Percentiles rank a stretch among this genome's conserved stretches.
These are phyloP conservation scores for Typhlichthys eigenmanni DNA, from an alignment of 2,797 vertebrate species.

Conservation along the genomic window DNA sequence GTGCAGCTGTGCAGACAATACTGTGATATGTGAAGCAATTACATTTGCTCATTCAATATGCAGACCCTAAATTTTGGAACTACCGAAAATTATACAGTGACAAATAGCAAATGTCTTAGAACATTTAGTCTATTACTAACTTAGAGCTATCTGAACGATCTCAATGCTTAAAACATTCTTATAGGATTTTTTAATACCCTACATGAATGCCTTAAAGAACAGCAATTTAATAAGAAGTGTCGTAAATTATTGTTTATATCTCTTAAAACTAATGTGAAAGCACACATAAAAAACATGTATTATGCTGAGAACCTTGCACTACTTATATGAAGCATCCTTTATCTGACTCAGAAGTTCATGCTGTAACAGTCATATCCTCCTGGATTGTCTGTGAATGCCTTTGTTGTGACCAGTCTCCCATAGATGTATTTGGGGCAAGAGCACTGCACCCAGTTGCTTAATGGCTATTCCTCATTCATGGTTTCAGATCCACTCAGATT, in stretches of 20 bases:
- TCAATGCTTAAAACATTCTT: constrained; percentile 4
- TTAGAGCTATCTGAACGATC: constrained; percentile 37
- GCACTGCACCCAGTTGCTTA: constrained; percentile 31
- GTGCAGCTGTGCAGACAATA: neutral
- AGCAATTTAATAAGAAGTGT: too few species aligned
- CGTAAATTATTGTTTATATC: too few species aligned
- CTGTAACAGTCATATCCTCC: constrained; percentile 29
- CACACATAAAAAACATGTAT: too few species aligned
- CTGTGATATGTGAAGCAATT: neutral
- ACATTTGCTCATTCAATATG: too few species aligned
- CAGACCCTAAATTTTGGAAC: too few species aligned
- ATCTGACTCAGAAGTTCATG: constrained; percentile 7
- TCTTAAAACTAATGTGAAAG: too few species aligned
- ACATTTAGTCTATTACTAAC: constrained; percentile 30
- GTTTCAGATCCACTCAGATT: constrained; percentile 55
- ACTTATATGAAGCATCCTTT: constrained; percentile 20
- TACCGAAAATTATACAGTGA: too few species aligned
- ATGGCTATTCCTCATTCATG: constrained; percentile 55
- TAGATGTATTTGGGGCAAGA: constrained; percentile 52
- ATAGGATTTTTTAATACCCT: neutral
- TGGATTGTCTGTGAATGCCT: constrained; percentile 43
- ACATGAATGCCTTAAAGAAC: constrained; percentile 28
- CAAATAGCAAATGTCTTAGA: too few species aligned
- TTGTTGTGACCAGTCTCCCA: constrained; percentile 54
- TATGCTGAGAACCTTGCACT: too few species aligned